Conservation (phyloP, 1,140 invertebrate species). For the Drosophila nigromelanica region DNA sequence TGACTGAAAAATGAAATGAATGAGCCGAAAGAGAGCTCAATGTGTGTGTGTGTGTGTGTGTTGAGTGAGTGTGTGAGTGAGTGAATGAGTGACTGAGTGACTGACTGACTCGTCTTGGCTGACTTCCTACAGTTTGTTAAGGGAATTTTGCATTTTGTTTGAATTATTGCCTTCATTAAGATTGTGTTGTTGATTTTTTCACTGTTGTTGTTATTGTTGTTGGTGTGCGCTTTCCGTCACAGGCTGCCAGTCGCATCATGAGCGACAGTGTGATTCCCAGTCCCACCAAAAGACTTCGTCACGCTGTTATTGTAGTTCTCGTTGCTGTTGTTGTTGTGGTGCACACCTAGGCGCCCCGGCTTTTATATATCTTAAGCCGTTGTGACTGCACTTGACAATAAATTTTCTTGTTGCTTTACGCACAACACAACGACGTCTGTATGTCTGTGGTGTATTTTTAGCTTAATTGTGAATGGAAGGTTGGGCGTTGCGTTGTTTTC, state of each 20-base stretch:
- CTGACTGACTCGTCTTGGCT: constrained; percentile 40
- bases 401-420: constrained; percentile 65
- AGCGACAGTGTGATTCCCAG: constrained; percentile 60
- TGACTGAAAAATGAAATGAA: constrained; percentile 44
- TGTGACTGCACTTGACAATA: constrained; percentile 80
- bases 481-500: constrained; percentile 20
- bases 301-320: constrained; percentile 34
- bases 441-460: constrained; percentile 66
- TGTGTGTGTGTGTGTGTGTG: constrained; percentile 27
- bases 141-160: constrained; percentile 83
- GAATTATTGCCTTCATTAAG: constrained; percentile 84
- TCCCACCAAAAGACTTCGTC: constrained; percentile 19
- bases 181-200: constrained; percentile 80
- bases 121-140: constrained; percentile 71
- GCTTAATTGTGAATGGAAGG: constrained; percentile 77
- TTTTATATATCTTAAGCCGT: constrained; percentile 53
- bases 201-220: constrained; percentile 16
- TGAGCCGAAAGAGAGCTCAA: constrained; percentile 20
- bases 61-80: constrained; percentile 16
- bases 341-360: constrained; percentile 41
- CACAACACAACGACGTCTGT: constrained; percentile 36
- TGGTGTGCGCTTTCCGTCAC: constrained; percentile 27
- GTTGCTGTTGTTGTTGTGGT: constrained; percentile 36
- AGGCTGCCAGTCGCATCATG: constrained; percentile 44
- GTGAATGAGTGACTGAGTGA: constrained; percentile 36